Conservation (phyloP, 2,113 vertebrate species). For the Apodemus sylvaticus region DNA sequence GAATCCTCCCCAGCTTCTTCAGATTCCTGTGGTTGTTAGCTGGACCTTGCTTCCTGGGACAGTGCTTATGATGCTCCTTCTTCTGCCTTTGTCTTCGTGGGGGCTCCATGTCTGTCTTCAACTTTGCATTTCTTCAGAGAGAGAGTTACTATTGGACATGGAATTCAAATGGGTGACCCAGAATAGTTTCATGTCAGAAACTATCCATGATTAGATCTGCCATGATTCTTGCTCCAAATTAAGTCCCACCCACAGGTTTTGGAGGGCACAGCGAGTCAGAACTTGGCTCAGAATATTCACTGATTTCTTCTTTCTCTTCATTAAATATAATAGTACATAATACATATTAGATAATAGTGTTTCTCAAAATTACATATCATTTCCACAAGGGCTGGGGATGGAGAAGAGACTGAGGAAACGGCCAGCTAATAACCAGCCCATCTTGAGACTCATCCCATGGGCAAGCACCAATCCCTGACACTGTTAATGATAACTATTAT, state of each 20-base stretch:
- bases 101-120: neutral
- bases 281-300: neutral
- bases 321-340: neutral
- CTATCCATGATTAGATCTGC: neutral
- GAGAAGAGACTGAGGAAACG: no score
- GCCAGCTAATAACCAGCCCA: no score
- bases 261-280: rapidly evolving
- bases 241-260: neutral
- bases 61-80: neutral
- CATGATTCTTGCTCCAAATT: neutral
- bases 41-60: neutral
- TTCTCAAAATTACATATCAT: neutral
- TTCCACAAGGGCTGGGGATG: neutral
- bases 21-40: neutral
- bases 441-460: no score
- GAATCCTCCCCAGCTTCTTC: neutral
- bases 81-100: neutral
- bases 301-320: neutral
- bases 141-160: neutral
- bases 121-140: neutral
- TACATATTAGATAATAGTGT: neutral
- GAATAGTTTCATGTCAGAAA: neutral
- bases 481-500: no score
- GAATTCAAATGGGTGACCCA: neutral
- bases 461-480: no score